Conservation (phyloP, 2,888 invertebrate genomes). For the Perizoma affinitatum region DNA sequence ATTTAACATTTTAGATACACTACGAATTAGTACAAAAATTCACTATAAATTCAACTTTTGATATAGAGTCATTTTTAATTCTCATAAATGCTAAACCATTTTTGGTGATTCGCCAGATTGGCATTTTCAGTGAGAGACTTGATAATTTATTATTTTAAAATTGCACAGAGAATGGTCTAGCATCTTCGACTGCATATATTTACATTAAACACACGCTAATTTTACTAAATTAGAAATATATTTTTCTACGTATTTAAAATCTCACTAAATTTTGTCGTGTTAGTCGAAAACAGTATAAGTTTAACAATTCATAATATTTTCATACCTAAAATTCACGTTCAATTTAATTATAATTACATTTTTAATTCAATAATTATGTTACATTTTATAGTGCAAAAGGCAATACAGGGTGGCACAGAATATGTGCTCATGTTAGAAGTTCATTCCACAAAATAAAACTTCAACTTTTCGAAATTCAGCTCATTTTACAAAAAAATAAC, state of each 20-base stretch:
- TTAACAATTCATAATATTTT: no score
- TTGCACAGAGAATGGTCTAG: slow-evolving; percentile 5
- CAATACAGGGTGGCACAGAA: no score
- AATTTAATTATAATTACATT: no score
- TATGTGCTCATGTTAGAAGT: no score
- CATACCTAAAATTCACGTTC: no score
- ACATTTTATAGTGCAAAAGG: no score
- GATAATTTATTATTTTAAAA: background rate
- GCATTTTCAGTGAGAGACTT: no score
- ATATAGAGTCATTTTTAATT: slow-evolving; percentile 48
- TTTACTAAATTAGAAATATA: slow-evolving; percentile 22
- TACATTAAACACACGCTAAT: slow-evolving; percentile 3
- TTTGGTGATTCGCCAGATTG: background rate
- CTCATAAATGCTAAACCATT: slow-evolving; percentile 14
- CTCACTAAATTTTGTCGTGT: slow-evolving; percentile 65
- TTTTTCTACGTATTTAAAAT: slow-evolving; percentile 55
- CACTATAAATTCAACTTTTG: slow-evolving; percentile 46
- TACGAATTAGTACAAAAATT: slow-evolving; percentile 15
- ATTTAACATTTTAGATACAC: slow-evolving; percentile 1
- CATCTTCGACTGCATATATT: background rate
- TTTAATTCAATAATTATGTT: no score
- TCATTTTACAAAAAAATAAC: no score
- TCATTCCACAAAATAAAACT: no score
- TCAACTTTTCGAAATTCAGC: no score
- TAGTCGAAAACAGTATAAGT: slow-evolving; percentile 35